phyloP scores from a whole-genome alignment of 2,113 vertebrate species.

The Mastomys coucha region DNA sequence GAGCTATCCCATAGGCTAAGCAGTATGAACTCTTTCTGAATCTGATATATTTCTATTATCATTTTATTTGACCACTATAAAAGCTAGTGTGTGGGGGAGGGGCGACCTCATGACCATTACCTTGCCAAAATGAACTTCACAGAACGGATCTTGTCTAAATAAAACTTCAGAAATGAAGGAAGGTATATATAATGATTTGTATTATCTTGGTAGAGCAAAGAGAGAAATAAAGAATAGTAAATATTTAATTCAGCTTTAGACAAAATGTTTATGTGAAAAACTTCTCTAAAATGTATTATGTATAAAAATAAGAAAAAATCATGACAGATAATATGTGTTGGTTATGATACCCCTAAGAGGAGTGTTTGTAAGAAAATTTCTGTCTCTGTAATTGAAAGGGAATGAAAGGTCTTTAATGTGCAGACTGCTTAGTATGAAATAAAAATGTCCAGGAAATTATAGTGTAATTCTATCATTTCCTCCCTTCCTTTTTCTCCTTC shows the following conservation, averaged over 20 bases:
- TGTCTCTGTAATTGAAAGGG: neutral
- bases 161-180: neutral
- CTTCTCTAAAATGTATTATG: neutral
- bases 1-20: neutral
- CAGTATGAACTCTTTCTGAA: neutral
- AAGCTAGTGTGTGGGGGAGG: neutral
- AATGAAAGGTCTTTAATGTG: neutral
- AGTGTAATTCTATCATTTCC: neutral
- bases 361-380: neutral
- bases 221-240: neutral
- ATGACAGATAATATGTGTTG: neutral
- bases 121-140: neutral
- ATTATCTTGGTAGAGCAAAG: neutral
- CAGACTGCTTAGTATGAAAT: conserved; percentile 13
- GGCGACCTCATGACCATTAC: neutral
- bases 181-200: neutral
- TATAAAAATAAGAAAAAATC: neutral
- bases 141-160: neutral
- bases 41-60: neutral
- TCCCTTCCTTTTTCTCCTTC: neutral
- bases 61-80: neutral
- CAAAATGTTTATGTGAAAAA: neutral
- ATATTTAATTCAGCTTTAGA: conserved; percentile 3
- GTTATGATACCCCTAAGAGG: neutral
- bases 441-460: neutral